Evolutionary conservation across 2,888 invertebrate species (phyloP), one percentile per base, ranked within the genome.

Genomic region (Erebia aethiops): DNA sequence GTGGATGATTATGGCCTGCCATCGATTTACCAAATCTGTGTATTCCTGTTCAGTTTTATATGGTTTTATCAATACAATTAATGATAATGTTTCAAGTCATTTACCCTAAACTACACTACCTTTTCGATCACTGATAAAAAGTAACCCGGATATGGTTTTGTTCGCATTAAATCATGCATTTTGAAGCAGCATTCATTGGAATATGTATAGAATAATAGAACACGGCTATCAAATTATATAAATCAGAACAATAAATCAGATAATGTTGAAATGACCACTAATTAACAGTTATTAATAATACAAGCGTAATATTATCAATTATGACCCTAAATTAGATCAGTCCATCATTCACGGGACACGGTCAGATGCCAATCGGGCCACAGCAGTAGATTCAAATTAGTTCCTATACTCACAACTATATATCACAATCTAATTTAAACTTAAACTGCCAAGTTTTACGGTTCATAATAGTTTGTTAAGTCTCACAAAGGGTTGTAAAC

Each of bases 401-500:
- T 72, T 76, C 72, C 68, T 67, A 69, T 69, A 71, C 68, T 57
- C 41, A 74, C 68, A 35, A 57, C 65, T 64, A 43, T 26, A 26
- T 54, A 1, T 7, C 9, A 46, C 13, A 26, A 11, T 4, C 10
- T 14, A 60, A 54, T 51, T 66, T 26, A 4, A 62, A 58, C 21
- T 21, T 0, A 3, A 4, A 4, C 58, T 8, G 8, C 7, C 1
- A 35, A 54, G 54, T 10, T 16, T 18, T 75, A 77, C 43, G 71
- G 74, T 74, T 54, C 8, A 70, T 60, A 74, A 65, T 71, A 0
- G 46, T 8, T 46, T 70, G 62, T 3, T 41, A 43, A 18, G 52
- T 16, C 46, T 63, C 70, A 80, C 80, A 80, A 80, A 80, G 80
- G 78, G 74, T 74, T 74, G 77, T 77, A 80, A 80, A 78, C 77